These are phyloP conservation scores for Poeciliopsis retropinna DNA, from an alignment of 2,113 vertebrate species.

Conservation along the genomic window DNA sequence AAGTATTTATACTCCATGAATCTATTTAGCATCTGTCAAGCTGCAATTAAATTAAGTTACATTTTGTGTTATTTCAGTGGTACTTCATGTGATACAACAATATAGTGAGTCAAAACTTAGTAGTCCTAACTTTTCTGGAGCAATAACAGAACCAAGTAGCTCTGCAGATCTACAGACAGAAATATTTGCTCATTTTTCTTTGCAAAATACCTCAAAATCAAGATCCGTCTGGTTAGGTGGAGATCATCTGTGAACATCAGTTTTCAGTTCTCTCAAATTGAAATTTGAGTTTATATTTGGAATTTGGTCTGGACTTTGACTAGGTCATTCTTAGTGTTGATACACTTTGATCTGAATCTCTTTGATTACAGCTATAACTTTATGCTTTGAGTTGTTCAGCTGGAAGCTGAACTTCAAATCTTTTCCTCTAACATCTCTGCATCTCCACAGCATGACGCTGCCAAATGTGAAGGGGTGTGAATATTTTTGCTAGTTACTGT, in stretches of 20 bases:
- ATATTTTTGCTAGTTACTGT: too few relatives aligned
- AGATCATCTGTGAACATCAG: background rate
- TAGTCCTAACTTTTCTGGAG: background rate
- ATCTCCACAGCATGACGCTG: too few relatives aligned
- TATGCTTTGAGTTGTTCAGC: too few relatives aligned
- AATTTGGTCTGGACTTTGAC: too few relatives aligned
- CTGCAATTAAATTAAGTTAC: background rate
- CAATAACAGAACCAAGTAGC: background rate
- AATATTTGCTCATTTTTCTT: background rate
- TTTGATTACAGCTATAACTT: too few relatives aligned
- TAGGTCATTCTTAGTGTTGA: too few relatives aligned
- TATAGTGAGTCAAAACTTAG: background rate
- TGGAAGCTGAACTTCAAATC: background rate
- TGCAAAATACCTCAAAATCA: background rate
- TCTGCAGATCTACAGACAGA: background rate
- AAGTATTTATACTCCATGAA: background rate
- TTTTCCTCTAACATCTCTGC: background rate
- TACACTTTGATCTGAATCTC: too few relatives aligned
- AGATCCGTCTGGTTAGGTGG: background rate
- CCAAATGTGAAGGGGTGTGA: too few relatives aligned
- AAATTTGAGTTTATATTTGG: background rate
- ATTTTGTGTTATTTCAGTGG: too few relatives aligned
- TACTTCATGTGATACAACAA: background rate
- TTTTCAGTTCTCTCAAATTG: background rate
- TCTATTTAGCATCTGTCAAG: rapidly evolving